Conservation (phyloP, 2,113 vertebrate species). For the Entomyzon cyanotis region DNA sequence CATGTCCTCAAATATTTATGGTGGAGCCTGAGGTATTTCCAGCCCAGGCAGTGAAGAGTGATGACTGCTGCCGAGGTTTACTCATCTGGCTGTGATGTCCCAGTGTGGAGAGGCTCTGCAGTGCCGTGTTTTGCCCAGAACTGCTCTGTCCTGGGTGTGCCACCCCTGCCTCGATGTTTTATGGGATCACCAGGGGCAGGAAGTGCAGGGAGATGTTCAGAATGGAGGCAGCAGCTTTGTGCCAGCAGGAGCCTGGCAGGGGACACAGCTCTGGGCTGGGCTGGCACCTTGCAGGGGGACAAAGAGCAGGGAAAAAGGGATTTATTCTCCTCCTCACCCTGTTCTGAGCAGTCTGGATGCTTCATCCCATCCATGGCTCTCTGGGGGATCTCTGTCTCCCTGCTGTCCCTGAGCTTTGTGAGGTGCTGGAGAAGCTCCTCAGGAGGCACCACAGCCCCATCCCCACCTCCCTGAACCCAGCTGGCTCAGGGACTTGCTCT, state of each 20-base stretch:
- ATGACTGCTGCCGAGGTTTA: background rate
- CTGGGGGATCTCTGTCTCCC: background rate
- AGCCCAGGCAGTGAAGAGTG: background rate
- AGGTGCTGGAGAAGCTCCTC: background rate
- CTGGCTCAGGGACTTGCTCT: background rate
- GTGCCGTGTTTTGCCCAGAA: background rate
- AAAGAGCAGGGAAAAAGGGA: background rate
- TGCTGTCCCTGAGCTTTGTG: background rate
- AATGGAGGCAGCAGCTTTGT: background rate
- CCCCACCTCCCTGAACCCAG: accelerated
- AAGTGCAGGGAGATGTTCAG: accelerated
- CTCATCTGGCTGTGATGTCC: background rate
- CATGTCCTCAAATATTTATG: background rate
- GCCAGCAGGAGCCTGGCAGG: background rate
- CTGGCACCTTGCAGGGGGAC: background rate
- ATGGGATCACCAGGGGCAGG: background rate
- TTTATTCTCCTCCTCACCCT: background rate
- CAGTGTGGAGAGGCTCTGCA: accelerated
- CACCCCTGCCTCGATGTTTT: background rate
- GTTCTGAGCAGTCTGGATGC: background rate
- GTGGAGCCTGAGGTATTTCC: background rate
- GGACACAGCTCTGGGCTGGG: background rate
- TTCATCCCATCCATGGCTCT: background rate
- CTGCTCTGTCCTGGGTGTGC: background rate
- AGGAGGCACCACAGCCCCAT: background rate